Conservation (phyloP, 2,888 invertebrate genomes). For the Andrena minutula region DNA sequence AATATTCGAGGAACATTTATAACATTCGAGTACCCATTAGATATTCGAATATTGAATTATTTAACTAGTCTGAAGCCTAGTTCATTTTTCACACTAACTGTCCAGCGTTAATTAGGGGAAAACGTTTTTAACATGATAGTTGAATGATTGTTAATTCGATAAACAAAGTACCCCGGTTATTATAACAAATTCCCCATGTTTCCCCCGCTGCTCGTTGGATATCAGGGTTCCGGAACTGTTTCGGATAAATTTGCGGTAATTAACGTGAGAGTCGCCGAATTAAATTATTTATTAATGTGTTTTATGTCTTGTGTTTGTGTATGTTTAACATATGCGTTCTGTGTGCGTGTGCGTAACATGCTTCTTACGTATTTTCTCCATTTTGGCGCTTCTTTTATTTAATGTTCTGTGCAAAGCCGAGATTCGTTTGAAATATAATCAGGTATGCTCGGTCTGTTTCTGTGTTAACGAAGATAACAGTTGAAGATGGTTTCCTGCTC, state of each 20-base stretch:
- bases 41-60: too few relatives aligned
- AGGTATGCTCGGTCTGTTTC: not conserved
- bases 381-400: conserved; percentile 9
- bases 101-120: conserved; percentile 11
- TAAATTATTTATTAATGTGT: conserved; percentile 45
- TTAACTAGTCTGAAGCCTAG: not conserved
- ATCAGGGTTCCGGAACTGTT: conserved; percentile 78
- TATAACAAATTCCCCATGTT: conserved; percentile 62
- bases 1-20: too few relatives aligned
- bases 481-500: not conserved
- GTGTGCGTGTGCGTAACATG: conserved; percentile 18
- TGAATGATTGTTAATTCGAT: not conserved
- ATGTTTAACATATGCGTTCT: conserved; percentile 11
- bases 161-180: conserved; percentile 35
- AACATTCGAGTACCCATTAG: too few relatives aligned
- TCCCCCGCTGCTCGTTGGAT: conserved; percentile 76
- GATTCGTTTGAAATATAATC: not conserved
- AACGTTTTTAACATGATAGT: conserved; percentile 24
- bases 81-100: conserved; percentile 27
- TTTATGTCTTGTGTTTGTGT: conserved; percentile 26
- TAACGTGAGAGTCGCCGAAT: conserved; percentile 70
- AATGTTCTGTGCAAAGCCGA: not conserved
- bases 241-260: conserved; percentile 84
- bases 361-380: conserved; percentile 18
- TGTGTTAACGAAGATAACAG: not conserved